These are phyloP conservation scores for Oryzias javanicus DNA, from an alignment of 2,113 vertebrate species.

Conservation along the genomic window DNA sequence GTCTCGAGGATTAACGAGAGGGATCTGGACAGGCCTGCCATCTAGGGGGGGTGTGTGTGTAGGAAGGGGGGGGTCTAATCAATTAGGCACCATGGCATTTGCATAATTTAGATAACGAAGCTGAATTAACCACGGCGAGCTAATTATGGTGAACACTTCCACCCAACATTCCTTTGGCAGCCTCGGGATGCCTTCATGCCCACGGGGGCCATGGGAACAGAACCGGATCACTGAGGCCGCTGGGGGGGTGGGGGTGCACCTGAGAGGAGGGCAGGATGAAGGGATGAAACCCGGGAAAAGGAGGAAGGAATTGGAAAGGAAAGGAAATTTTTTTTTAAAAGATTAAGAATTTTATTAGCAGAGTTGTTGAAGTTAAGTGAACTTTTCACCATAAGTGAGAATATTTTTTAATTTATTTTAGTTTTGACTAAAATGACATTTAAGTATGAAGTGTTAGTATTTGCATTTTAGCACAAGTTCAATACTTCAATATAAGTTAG, in stretches of 20 bases:
- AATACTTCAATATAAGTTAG: no score
- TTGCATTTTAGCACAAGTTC: no score
- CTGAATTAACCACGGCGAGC: slow-evolving; percentile 73
- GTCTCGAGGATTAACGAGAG: slow-evolving; percentile 74
- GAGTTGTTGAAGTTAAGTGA: no score
- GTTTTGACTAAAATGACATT: no score
- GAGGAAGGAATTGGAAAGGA: not conserved
- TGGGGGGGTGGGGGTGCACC: slow-evolving; percentile 9
- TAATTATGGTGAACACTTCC: slow-evolving; percentile 71
- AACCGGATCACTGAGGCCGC: slow-evolving; percentile 22
- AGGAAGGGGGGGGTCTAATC: slow-evolving; percentile 64
- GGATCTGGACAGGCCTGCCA: slow-evolving; percentile 63
- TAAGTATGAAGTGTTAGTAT: no score
- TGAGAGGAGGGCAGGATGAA: not conserved
- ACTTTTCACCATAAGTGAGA: no score
- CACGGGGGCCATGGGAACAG: slow-evolving; percentile 68
- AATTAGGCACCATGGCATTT: slow-evolving; percentile 75
- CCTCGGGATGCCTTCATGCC: slow-evolving; percentile 56
- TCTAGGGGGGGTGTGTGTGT: slow-evolving; percentile 51
- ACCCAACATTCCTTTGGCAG: slow-evolving; percentile 47
- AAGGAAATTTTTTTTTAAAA: not conserved
- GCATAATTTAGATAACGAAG: slow-evolving; percentile 80
- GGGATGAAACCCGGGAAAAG: not conserved
- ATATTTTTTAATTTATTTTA: no score
- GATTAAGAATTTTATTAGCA: not conserved